phyloP scores from a whole-genome alignment of 2,113 vertebrate species.

The Notothenia coriiceps region DNA sequence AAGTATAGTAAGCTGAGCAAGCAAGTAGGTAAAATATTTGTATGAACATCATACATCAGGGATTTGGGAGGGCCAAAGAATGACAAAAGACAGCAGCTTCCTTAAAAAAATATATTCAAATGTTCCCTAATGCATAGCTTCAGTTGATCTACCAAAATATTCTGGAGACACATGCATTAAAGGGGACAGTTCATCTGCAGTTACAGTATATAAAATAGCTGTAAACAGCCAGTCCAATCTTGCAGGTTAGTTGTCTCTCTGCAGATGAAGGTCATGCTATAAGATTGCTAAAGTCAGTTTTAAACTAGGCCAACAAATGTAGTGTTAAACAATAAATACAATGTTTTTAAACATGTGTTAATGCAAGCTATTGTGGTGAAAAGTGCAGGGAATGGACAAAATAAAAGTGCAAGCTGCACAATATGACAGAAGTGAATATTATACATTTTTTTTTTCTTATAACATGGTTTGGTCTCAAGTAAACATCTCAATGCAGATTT shows the following conservation, averaged over 20 bases:
- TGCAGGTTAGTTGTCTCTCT: background rate
- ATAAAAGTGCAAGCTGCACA: background rate
- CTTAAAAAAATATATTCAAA: no score
- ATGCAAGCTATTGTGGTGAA: background rate
- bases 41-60: no score
- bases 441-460: no score
- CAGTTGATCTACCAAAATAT: background rate
- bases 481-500: background rate
- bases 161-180: background rate
- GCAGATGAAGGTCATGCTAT: background rate
- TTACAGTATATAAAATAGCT: constrained; percentile 2
- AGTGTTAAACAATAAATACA: background rate
- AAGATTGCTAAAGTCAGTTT: background rate
- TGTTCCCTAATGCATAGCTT: background rate
- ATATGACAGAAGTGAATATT: background rate
- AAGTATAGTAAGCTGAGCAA: no score
- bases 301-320: constrained; percentile 3
- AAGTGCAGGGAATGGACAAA: background rate
- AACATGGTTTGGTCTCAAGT: background rate
- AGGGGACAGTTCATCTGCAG: background rate
- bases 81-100: no score
- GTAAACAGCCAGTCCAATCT: constrained; percentile 17
- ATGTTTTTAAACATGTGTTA: background rate
- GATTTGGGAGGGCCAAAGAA: no score
- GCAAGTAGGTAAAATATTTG: no score